Base-by-base conservation (phyloP, 2,113 vertebrate genomes). In the Sturnus vulgaris region DNA sequence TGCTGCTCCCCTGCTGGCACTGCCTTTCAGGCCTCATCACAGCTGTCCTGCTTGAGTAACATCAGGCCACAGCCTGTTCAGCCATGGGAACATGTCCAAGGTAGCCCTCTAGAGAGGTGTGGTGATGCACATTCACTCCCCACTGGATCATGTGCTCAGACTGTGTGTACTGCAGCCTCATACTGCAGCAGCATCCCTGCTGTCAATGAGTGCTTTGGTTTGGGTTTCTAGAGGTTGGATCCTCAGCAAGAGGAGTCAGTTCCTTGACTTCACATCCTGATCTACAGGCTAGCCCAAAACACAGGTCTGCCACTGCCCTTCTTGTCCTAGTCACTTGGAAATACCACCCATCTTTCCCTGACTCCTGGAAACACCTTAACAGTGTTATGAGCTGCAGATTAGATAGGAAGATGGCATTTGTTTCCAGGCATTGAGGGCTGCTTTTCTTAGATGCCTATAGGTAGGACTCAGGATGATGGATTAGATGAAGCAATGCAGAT, bases 381-480 rank as follows among this genome's bases (percentile, higher is more conserved):
- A 0, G 61, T 85, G 28, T 53, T 11, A 39, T 1, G 0, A 46
- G 56, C 24, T 56, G 22, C 53, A 60, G 49, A 15, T 53, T 64
- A 42, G 27, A 53, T 22, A 17, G 25, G 55, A 44, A 59, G 37
- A 20, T 52, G 28, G 42, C 42, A 14, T 52, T 87, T 76, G 28
- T 86, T 77, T 85, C 39, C 60, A 53, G 55, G 39, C 30, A 3
- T 17, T 55, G 47, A 75, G 81, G 23, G 42, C 40, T 72, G 31
- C 46, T 77, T 72, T 77, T 56, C 46, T 71, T 44, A 50, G 37
- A 24, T 60, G 33, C 63, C 53, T 80, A 15, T 40, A 79, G 31
- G 68, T 61, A 55, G 40, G 61, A 87, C 25, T 76, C 64, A 35
- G 59, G 37, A 23, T 65, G 44, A 37, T 39, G 47, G 88, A 52